A percentile compares a stretch with the other conserved stretches of the same genome.
Evolutionary conservation across 2,113 vertebrate genomes (phyloP).

Genomic region (Uria lomvia): DNA sequence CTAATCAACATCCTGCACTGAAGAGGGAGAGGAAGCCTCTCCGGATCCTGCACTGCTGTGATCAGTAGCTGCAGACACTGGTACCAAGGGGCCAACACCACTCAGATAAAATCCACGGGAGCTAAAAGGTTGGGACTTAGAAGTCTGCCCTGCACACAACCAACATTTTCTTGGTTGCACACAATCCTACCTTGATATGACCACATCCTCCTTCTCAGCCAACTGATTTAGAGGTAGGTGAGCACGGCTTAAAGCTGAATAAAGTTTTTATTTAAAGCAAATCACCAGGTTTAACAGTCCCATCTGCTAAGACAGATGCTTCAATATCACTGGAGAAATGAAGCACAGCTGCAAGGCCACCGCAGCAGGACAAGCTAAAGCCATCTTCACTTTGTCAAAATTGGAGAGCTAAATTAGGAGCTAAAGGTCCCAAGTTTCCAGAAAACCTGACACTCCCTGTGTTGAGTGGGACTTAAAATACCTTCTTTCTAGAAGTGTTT

Average conservation of each 20-base stretch:
- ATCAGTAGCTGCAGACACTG: background rate
- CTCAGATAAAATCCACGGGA: background rate
- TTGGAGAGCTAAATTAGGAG: background rate
- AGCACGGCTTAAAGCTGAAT: background rate
- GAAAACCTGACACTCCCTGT: background rate
- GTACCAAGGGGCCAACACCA: background rate
- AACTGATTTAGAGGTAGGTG: background rate
- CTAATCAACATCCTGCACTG: background rate
- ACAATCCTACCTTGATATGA: background rate
- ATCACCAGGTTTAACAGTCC: background rate
- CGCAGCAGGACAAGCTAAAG: background rate
- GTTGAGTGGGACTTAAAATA: background rate
- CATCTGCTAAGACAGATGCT: background rate
- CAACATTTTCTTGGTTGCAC: background rate
- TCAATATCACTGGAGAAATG: background rate
- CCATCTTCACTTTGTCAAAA: background rate
- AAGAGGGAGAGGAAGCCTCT: background rate
- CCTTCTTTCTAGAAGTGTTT: background rate
- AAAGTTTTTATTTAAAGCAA: background rate
- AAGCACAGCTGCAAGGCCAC: background rate
- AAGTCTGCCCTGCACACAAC: fast-evolving
- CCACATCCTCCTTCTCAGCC: background rate
- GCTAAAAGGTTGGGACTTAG: background rate
- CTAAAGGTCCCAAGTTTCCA: background rate
- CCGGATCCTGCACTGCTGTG: background rate